A percentile compares a stretch with the other conserved stretches of the same genome.
phyloP scores from a whole-genome alignment of 2,113 vertebrate genomes.

The Callocephalon fimbriatum region DNA sequence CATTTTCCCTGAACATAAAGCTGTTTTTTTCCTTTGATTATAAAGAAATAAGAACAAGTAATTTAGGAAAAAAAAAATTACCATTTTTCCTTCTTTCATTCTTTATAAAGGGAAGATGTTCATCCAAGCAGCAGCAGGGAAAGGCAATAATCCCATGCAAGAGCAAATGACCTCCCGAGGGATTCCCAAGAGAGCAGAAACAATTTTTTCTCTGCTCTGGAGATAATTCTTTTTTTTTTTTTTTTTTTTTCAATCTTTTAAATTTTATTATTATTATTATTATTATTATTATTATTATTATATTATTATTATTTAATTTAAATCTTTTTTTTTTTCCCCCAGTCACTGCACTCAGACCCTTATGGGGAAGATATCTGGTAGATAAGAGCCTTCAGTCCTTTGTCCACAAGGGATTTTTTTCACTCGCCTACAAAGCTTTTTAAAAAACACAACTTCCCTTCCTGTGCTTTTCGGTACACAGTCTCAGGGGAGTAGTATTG shows the following conservation, averaged over 20 bases:
- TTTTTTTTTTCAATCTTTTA: neutral
- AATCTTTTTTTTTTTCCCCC: neutral
- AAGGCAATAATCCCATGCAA: neutral
- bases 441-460: neutral
- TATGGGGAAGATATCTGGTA: neutral
- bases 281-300: no score
- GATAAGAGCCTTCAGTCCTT: neutral
- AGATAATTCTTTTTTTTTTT: neutral
- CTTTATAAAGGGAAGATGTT: neutral
- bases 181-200: neutral
- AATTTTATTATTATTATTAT: no score
- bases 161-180: neutral
- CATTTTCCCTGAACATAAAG: neutral
- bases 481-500: neutral
- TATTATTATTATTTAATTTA: no score
- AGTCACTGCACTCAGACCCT: neutral
- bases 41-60: neutral
- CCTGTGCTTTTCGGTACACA: fast-evolving
- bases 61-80: neutral
- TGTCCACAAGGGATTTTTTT: neutral
- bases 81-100: fast-evolving
- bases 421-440: neutral
- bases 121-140: neutral
- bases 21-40: neutral
- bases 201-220: neutral